phyloP scores from a whole-genome alignment of 2,888 invertebrate genomes.

The Molorchus minor region DNA sequence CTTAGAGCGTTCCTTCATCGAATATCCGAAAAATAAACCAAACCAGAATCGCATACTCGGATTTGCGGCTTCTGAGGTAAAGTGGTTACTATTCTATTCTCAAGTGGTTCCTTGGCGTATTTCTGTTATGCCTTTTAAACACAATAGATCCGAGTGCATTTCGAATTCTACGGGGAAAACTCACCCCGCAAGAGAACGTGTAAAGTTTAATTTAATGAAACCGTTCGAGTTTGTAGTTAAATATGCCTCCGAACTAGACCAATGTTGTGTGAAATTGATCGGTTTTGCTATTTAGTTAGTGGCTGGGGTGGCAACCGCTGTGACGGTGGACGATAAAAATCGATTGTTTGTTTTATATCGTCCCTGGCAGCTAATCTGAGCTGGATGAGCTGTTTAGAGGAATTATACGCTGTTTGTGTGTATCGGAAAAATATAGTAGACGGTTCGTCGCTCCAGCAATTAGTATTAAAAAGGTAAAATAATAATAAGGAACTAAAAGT shows the following conservation, averaged over 20 bases:
- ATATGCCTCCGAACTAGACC: slow-evolving; percentile 53
- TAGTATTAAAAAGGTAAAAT: too few species aligned
- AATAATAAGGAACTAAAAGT: too few species aligned
- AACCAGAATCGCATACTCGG: slow-evolving; percentile 41
- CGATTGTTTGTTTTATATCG: slow-evolving; percentile 32
- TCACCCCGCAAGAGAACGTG: slow-evolving; percentile 19
- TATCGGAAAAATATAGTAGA: too few species aligned
- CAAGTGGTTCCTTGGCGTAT: slow-evolving; percentile 51
- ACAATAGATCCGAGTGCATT: slow-evolving; percentile 24
- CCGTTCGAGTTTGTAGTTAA: slow-evolving; percentile 48
- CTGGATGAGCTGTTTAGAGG: slow-evolving; percentile 32
- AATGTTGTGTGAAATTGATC: slow-evolving; percentile 63
- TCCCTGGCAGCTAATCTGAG: slow-evolving; percentile 22
- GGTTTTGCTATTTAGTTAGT: slow-evolving; percentile 53
- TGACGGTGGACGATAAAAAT: slow-evolving; percentile 37
- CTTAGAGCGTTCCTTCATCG: slow-evolving; percentile 43
- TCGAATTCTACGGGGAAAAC: slow-evolving; percentile 15
- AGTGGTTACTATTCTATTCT: slow-evolving; percentile 43
- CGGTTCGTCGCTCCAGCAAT: too few species aligned
- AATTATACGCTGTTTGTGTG: too few species aligned
- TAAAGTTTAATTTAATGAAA: slow-evolving; percentile 49
- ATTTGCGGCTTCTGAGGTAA: slow-evolving; percentile 37
- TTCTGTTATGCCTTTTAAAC: slow-evolving; percentile 39
- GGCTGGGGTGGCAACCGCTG: slow-evolving; percentile 37
- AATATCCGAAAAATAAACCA: slow-evolving; percentile 36